Conservation (phyloP, 2,888 invertebrate genomes). For the Scrobipalpa atriplicella region DNA sequence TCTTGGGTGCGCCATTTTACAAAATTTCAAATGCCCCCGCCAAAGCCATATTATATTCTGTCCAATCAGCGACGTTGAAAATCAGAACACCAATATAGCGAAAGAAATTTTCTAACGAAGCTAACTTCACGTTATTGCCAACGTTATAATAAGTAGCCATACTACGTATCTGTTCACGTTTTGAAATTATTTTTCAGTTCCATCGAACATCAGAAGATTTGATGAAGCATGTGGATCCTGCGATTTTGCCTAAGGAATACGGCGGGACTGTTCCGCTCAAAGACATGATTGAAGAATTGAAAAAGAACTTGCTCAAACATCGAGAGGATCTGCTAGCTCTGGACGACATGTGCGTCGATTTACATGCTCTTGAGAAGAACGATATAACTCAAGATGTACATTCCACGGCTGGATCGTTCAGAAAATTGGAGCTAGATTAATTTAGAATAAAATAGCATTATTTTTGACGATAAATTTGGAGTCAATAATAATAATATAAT, state of each 20-base stretch:
- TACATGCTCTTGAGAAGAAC: slow-evolving; percentile 83
- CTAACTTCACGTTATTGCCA: slow-evolving; percentile 32
- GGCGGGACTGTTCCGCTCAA: slow-evolving; percentile 91
- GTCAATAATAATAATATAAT: neutral
- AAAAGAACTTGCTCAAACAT: slow-evolving; percentile 84
- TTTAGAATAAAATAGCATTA: slow-evolving; percentile 21
- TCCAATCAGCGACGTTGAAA: slow-evolving; percentile 3
- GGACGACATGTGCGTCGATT: slow-evolving; percentile 89
- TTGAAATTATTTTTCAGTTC: slow-evolving; percentile 76
- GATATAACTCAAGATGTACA: slow-evolving; percentile 87
- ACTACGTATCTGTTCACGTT: slow-evolving; percentile 30
- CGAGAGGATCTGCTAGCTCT: slow-evolving; percentile 86
- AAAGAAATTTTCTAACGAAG: slow-evolving; percentile 9
- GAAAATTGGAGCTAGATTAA: slow-evolving; percentile 92
- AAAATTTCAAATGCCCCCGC: neutral
- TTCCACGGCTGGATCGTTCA: slow-evolving; percentile 91
- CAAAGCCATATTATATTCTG: neutral
- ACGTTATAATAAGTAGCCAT: slow-evolving; percentile 23
- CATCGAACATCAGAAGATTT: slow-evolving; percentile 90
- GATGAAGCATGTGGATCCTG: slow-evolving; percentile 86
- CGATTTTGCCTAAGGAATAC: slow-evolving; percentile 93
- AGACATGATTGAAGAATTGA: slow-evolving; percentile 91
- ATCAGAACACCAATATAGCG: neutral
- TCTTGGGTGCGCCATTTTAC: neutral
- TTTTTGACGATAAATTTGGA: neutral